Base-by-base conservation (phyloP, 1,140 invertebrate genomes). In the Fragariocoptes setiger region DNA sequence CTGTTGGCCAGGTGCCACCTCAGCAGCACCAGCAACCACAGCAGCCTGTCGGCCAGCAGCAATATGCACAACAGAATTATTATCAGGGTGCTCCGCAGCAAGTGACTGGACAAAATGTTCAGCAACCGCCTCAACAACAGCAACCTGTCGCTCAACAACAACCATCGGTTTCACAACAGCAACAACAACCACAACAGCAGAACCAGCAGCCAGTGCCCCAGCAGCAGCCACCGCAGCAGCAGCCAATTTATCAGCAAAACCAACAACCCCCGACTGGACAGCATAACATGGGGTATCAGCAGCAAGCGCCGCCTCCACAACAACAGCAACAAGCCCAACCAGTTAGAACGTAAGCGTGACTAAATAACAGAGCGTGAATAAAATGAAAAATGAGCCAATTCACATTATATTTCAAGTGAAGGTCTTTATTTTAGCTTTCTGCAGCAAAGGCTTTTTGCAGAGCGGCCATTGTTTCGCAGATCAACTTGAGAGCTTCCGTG, bases 211-310 rank as follows among this genome's bases (percentile, higher is more conserved):
- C 35, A 8, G 40, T 46, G 19, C 46, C 39, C 16, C 46, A 38
- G 19, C 48, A 45, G 8, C 37, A 43, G 19, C 41, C 39, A n/a
- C 45, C 44, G 22, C 43, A 42, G 19, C 42, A 42, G 18, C 44
- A 22, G 3, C 46, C 44, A 22, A 40, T 18, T n/a, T 3, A 42
- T 17, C 17, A 16, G 31, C 38, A 42, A 14, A 13, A 16, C 8
- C 35, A 46, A 16, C 47, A 47, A 15, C 42, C 35, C 18, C 42
- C 35, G 5, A 16, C 19, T 2, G 44, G 42, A 21, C 49, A 46
- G 41, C 48, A 46, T 19, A 19, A 48, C 13, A 42, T 47, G 13
- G 22, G 8, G 19, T 17, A n/a, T 16, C 37, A 50, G 21, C 40
- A 41, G 21, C 44, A 47, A 19, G 37, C 38, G 20, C 40, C 40